A percentile compares a stretch with the other conserved stretches of the same genome.
phyloP scores from a whole-genome alignment of 2,888 invertebrate species.

The Lordiphosa andalusiaca region DNA sequence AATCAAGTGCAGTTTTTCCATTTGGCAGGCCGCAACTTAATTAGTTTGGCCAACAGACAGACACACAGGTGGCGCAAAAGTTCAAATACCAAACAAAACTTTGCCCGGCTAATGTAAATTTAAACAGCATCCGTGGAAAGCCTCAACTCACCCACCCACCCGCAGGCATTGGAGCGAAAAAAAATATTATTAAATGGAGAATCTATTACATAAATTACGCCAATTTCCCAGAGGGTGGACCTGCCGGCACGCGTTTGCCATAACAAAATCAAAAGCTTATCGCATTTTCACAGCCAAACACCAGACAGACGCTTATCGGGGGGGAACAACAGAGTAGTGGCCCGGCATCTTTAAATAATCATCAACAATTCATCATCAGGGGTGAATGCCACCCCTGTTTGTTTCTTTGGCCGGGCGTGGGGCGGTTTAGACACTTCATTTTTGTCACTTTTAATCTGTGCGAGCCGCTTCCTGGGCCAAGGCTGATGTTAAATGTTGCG shows the following conservation, averaged over 20 bases:
- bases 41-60: constrained; percentile 49
- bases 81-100: constrained; percentile 70
- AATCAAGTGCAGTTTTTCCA: constrained; percentile 46
- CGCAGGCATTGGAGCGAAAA: constrained; percentile 23
- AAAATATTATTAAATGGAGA: constrained; percentile 75
- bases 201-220: constrained; percentile 74
- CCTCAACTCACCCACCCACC: constrained; percentile 39
- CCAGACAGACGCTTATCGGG: constrained; percentile 70
- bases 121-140: constrained; percentile 58
- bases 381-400: constrained; percentile 10
- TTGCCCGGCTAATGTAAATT: constrained; percentile 76
- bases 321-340: constrained; percentile 20
- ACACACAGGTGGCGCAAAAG: constrained; percentile 70
- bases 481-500: constrained; percentile 79
- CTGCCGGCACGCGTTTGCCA: constrained; percentile 62
- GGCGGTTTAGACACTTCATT: constrained; percentile 57
- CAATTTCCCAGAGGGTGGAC: constrained; percentile 40
- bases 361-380: constrained; percentile 78
- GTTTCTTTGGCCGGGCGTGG: constrained; percentile 2
- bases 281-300: constrained; percentile 78
- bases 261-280: constrained; percentile 73
- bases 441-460: constrained; percentile 73
- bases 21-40: constrained; percentile 48
- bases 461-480: constrained; percentile 40
- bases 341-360: constrained; percentile 78